These are phyloP conservation scores for Sinonovacula constricta DNA, from an alignment of 1,140 invertebrate species.

Conservation along the genomic window DNA sequence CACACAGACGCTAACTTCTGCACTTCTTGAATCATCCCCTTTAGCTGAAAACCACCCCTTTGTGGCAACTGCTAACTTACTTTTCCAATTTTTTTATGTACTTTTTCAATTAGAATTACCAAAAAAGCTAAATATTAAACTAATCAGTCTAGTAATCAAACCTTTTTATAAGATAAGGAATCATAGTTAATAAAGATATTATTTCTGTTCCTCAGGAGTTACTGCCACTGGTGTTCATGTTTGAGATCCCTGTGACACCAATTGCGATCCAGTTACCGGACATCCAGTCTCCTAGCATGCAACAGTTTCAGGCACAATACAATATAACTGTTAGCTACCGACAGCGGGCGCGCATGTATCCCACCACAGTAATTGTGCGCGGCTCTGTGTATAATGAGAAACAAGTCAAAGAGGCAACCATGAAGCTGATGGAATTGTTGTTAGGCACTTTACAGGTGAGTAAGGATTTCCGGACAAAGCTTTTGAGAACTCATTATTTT, in stretches of 20 bases:
- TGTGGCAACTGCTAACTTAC: too few relatives aligned
- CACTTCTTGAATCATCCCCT: too few relatives aligned
- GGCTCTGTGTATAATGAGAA: slow-evolving; percentile 93
- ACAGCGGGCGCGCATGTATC: slow-evolving; percentile 72
- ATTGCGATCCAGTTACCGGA: slow-evolving; percentile 86
- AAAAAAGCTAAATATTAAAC: too few relatives aligned
- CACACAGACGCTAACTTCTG: too few relatives aligned
- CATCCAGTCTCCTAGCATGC: slow-evolving; percentile 85
- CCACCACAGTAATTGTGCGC: slow-evolving; percentile 87
- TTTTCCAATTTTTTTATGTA: too few relatives aligned
- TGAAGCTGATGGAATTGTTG: slow-evolving; percentile 89
- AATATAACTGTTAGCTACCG: slow-evolving; percentile 85
- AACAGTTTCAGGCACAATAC: slow-evolving; percentile 91
- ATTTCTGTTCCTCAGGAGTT: slow-evolving; percentile 84
- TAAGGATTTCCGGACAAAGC: too few relatives aligned
- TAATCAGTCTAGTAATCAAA: neutral
- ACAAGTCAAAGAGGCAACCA: slow-evolving; percentile 91
- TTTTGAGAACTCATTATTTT: too few relatives aligned
- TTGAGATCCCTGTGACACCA: slow-evolving; percentile 91
- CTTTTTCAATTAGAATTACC: too few relatives aligned
- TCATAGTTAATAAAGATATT: too few relatives aligned
- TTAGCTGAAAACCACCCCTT: too few relatives aligned
- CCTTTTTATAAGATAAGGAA: too few relatives aligned
- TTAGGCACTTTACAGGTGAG: slow-evolving; percentile 83
- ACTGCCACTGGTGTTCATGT: slow-evolving; percentile 93